These are phyloP conservation scores for Penaeus monodon DNA, from an alignment of 2,888 invertebrate genomes.

Conservation along the genomic window DNA sequence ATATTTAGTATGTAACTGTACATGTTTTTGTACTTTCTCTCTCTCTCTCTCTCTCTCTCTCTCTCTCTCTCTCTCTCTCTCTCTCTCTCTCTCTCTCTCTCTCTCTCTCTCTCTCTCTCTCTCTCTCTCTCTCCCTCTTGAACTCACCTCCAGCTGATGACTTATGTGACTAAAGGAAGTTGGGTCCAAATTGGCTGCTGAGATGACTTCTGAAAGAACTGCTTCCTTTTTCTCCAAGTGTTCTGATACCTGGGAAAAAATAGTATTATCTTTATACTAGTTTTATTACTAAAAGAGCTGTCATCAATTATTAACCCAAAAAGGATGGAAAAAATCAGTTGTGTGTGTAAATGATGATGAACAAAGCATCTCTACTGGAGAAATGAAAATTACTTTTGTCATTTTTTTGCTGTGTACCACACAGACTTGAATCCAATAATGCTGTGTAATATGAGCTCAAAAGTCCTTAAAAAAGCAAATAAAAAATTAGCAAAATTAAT, in stretches of 20 bases:
- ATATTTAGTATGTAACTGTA: no score
- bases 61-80: background rate
- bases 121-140: background rate
- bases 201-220: constrained; percentile 73
- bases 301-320: background rate
- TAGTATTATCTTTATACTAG: background rate
- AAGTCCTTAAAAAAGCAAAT: no score
- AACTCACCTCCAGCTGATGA: constrained; percentile 74
- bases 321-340: background rate
- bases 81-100: background rate
- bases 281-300: background rate
- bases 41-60: background rate
- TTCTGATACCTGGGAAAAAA: constrained; percentile 65
- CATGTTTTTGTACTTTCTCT: background rate
- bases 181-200: constrained; percentile 75
- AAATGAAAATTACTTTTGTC: no score
- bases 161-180: constrained; percentile 73
- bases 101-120: background rate
- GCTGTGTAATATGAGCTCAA: no score
- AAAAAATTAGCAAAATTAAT: no score
- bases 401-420: no score
- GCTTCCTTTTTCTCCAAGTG: constrained; percentile 64
- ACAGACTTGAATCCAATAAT: no score
- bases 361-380: no score
- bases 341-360: no score